Base-by-base conservation (phyloP, 2,797 vertebrate genomes). In the Sebastes steindachneri region DNA sequence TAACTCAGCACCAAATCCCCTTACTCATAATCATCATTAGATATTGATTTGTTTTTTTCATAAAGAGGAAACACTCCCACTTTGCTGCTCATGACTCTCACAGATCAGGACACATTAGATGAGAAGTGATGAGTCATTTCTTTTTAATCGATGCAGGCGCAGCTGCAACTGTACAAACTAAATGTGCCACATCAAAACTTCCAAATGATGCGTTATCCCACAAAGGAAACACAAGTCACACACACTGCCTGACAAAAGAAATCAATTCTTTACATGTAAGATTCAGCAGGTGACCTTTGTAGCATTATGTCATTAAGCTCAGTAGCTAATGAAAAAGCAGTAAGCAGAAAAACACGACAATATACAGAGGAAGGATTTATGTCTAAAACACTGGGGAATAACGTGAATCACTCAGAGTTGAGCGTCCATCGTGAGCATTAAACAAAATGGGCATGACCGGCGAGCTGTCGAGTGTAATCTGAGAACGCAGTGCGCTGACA, bases 51-150 rank as follows among this genome's bases (percentile, higher is more conserved):
- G 4, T 28, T 31, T 63, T 53, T 79, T 76, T 68, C 25, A 59
- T 31, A 37, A 53, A 0, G 41, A 53, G 21, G 69, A 79, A 82
- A 68, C 45, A 71, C 57, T 64, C 35, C 75, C 77, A 64, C 74
- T 83, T 80, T 60, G 77, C 75, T 73, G 73, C 63, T 80, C 75
- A 54, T 90, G 82, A 92, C 83, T 90, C 83, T 86, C 60, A 57
- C 28, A 66, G 51, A 73, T 74, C 3, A 4, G 71, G 67, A 80
- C 71, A 54, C 77, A 70, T 75, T 64, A 62, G 74, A 75, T 26
- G 75, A 80, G 68, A 78, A 68, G 45, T 57, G 79, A 90, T 94
- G 94, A 94, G 85, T 94, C 88, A 94, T 89, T 82, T 82, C 59
- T 77, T 63, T 41, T 84, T 81, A 81, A 90, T 79, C 23, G 33